phyloP scores from a whole-genome alignment of 2,797 vertebrate genomes.

The Phataginus tetradactyla region DNA sequence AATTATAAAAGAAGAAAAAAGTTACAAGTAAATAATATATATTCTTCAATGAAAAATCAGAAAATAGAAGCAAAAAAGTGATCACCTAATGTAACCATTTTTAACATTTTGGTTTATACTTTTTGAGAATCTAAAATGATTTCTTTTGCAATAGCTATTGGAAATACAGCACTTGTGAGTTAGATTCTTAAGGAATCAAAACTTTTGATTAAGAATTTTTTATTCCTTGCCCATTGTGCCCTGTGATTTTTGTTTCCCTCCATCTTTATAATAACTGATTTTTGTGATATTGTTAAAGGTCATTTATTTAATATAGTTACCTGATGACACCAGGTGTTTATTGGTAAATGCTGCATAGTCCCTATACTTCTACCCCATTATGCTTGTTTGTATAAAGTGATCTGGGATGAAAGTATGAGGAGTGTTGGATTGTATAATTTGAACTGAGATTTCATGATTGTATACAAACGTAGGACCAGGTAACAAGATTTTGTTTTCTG shows the following conservation, averaged over 20 bases:
- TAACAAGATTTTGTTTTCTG: not conserved
- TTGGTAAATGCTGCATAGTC: not conserved
- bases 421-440: slow-evolving; percentile 37
- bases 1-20: slow-evolving; percentile 40
- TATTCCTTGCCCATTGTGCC: not conserved
- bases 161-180: slow-evolving; percentile 25
- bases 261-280: not conserved
- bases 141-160: not conserved
- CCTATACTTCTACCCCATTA: not conserved
- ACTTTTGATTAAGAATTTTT: not conserved
- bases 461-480: not conserved
- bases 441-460: slow-evolving; percentile 16
- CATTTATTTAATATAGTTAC: slow-evolving; percentile 33
- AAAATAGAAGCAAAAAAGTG: not conserved
- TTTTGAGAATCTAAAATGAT: slow-evolving; percentile 46
- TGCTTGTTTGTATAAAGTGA: not conserved
- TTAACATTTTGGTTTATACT: slow-evolving; percentile 19
- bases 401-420: not conserved
- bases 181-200: not conserved
- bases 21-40: not conserved
- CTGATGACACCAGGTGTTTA: not conserved
- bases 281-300: slow-evolving; percentile 22
- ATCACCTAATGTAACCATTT: not conserved
- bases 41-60: slow-evolving; percentile 13
- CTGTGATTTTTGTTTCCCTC: not conserved